Base-by-base conservation (phyloP, 2,888 invertebrate genomes). In the Andrena dorsata region DNA sequence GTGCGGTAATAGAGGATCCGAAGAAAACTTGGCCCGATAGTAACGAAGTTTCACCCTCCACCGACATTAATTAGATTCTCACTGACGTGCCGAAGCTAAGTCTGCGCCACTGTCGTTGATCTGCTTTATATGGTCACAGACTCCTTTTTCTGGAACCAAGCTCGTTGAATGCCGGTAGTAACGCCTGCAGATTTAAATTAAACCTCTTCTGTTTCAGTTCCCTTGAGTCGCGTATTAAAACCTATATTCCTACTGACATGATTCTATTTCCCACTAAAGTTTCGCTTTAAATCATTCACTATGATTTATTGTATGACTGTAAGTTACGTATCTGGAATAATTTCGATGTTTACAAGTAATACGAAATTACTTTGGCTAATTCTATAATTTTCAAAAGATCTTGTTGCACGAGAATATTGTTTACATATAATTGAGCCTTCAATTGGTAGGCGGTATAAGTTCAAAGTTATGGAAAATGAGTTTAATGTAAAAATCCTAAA, bases 11-110 rank as follows among this genome's bases (percentile, higher is more conserved):
- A 41, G 51, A 65, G 30, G 47, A 74, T 41, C 30, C 23, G 49
- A 23, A 74, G 74, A 61, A 61, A 74, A 74, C 66, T 77, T 66
- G 28, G 23, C 28, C 32, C 58, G 7, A 74, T 65, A 20, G 51
- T 66, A 74, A 74, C 60, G 60, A 77, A 74, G 60, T 74, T 74
- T 41, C 41, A 66, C 66, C 66, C 51, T 51, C 51, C 60, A 53
- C 20, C 5, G 32, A 61, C 65, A 35, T 41, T 77, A 77, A 77
- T 77, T 74, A 74, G 65, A 61, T 61, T 53, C 16, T 10, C 51
- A 10, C n/a, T 61, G 77, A 61, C 74, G 51, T 58, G 41, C 49
- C 28, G 73, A 30, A 65, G n/a, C 47, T 32, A 65, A 66, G 66
- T 32, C 51, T 28, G 60, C n/a, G 20, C 28, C 20, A 41, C 4